Conservation (phyloP, 1,140 invertebrate genomes). For the Ceratina calcarata region DNA sequence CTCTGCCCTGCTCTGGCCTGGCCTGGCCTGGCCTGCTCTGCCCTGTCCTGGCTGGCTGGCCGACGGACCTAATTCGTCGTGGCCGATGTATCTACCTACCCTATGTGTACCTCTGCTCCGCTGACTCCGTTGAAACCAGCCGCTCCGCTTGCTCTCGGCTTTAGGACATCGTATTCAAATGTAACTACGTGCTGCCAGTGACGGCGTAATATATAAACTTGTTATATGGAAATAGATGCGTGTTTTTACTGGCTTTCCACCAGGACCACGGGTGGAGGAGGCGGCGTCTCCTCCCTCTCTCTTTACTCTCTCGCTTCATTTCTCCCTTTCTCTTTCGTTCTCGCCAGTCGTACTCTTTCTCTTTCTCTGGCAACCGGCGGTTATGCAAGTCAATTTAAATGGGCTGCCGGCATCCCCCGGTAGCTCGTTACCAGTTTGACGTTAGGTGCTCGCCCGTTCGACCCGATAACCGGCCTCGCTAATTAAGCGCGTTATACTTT, state of each 20-base stretch:
- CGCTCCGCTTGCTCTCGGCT: constrained; percentile 64
- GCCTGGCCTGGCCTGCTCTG: background rate
- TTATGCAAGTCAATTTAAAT: constrained; percentile 80
- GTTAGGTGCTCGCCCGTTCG: constrained; percentile 42
- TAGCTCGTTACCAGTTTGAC: constrained; percentile 71
- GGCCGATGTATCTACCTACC: constrained; percentile 59
- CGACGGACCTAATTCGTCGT: constrained; percentile 68
- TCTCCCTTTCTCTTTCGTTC: background rate
- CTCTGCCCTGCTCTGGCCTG: background rate
- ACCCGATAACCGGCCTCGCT: constrained; percentile 55
- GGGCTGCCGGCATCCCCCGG: constrained; percentile 59
- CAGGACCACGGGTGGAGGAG: constrained; percentile 58
- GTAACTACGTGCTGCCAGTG: constrained; percentile 78
- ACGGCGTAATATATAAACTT: constrained; percentile 80
- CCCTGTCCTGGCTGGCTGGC: background rate
- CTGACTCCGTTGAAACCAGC: constrained; percentile 17
- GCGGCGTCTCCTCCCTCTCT: constrained; percentile 37
- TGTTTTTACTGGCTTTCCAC: constrained; percentile 78
- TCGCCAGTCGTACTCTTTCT: background rate
- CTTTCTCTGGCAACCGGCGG: constrained; percentile 62
- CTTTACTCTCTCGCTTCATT: background rate
- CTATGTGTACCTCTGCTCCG: constrained; percentile 24
- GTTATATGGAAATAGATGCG: constrained; percentile 81
- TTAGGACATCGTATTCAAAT: constrained; percentile 79
- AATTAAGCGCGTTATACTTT: constrained; percentile 59